Base-by-base conservation (phyloP, 1,140 invertebrate genomes). In the Heliothis virescens region DNA sequence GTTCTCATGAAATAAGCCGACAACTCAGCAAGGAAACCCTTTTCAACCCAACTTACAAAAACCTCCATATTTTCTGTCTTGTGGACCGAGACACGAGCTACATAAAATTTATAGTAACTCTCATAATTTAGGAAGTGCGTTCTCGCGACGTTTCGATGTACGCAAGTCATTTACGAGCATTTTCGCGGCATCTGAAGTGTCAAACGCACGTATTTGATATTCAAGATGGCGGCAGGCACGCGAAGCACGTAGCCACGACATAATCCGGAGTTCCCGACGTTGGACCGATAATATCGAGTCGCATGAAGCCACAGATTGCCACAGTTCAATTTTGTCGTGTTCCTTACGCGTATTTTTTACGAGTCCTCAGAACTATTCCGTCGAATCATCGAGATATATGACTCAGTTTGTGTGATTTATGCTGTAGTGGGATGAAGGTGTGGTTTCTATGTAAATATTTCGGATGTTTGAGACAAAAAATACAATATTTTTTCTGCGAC, bases 321-420 rank as follows among this genome's bases (percentile, higher is more conserved):
- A 53, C 48, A 41, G 48, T 80, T 80, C 79, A 80, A 80, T 75
- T 75, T 75, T 41, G 72, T 74, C 69, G 55, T 74, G 71, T 74
- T 69, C 72, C 53, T 75, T 76, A 62, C 57, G 21, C 57, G 65
- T 76, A 76, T 76, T 76, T 76, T 76, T 76, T 76, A 76, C 60
- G 59, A 76, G 63, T 52, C 59, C 48, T n/a, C 48, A n/a, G 74
- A 76, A 65, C 74, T 76, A 65, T 76, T 65, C 48, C 60, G 60
- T 76, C 26, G 74, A 55, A 65, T 76, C 60, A 41, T 76, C 48
- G 60, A 76, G 60, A 76, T 65, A 52, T 76, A 76, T 76, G 15
- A 65, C 48, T 65, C 50, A 76, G 48, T 76, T 76, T 76, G 15
- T 7, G 29, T 65, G 74, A 76, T 76, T 76, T 76, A 65, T 76